Percentiles rank a stretch among this genome's conserved stretches.
phyloP scores from a whole-genome alignment of 1,140 invertebrate species.

The Drosophila bocqueti region DNA sequence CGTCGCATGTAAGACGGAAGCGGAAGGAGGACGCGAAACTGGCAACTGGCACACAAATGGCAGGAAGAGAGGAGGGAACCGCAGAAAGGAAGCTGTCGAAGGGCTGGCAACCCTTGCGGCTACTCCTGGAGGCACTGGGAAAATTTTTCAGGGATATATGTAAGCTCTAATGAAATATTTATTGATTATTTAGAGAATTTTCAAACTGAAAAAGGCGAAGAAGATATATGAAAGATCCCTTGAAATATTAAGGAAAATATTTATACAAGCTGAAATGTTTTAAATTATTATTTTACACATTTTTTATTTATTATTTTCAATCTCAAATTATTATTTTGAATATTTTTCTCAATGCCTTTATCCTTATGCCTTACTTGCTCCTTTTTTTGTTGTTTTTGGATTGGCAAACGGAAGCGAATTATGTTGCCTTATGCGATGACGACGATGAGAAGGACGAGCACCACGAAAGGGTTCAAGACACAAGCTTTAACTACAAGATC shows the following conservation, averaged over 20 bases:
- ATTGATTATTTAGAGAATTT: background rate
- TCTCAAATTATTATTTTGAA: background rate
- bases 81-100: slow-evolving; percentile 75
- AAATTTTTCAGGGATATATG: background rate
- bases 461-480: slow-evolving; percentile 54
- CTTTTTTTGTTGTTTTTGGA: slow-evolving; percentile 29
- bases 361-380: slow-evolving; percentile 23
- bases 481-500: slow-evolving; percentile 10
- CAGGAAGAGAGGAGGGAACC: slow-evolving; percentile 39
- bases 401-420: slow-evolving; percentile 75
- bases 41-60: slow-evolving; percentile 68
- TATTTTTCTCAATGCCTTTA: slow-evolving; percentile 11
- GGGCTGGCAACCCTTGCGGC: slow-evolving; percentile 65
- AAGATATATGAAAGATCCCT: background rate
- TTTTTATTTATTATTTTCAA: background rate
- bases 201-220: background rate
- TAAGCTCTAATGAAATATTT: no score
- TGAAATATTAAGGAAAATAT: background rate
- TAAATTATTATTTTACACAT: no score
- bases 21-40: slow-evolving; percentile 78
- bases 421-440: slow-evolving; percentile 67
- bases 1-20: slow-evolving; percentile 54
- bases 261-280: background rate
- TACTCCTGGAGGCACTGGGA: slow-evolving; percentile 11
- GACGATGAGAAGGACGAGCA: slow-evolving; percentile 11